A percentile compares a stretch with the other conserved stretches of the same genome.
phyloP scores from a whole-genome alignment of 2,113 vertebrate species.

The Tiliqua scincoides region DNA sequence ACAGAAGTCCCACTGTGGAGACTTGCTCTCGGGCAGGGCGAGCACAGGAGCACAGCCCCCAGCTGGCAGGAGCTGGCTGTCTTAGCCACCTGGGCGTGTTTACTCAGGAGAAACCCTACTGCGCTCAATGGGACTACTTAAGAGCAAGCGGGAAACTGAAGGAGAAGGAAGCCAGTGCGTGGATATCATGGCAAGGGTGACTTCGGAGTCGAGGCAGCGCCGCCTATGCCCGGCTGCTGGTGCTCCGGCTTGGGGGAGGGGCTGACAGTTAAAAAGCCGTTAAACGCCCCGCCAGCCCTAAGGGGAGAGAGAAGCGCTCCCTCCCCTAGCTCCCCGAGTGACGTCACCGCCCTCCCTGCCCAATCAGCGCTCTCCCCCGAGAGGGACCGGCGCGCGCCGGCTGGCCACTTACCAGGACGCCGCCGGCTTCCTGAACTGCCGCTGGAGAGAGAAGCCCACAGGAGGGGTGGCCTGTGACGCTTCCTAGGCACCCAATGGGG shows the following conservation, averaged over 20 bases:
- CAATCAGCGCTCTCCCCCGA: not conserved
- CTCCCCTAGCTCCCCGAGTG: not conserved
- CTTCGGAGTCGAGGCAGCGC: not conserved
- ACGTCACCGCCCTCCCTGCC: too few species aligned
- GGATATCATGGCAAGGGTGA: not conserved
- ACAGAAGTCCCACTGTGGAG: too few species aligned
- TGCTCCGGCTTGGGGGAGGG: not conserved
- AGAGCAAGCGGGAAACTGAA: not conserved
- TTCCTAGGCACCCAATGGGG: not conserved
- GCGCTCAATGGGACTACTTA: not conserved
- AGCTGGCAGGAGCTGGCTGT: not conserved
- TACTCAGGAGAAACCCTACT: not conserved
- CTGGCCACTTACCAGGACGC: not conserved
- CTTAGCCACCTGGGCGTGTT: not conserved
- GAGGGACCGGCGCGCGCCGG: not conserved
- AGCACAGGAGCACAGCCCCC: too few species aligned
- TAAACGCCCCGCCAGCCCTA: not conserved
- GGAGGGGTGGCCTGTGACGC: not conserved
- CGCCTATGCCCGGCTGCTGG: too few species aligned
- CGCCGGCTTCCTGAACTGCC: not conserved
- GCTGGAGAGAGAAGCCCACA: rapidly evolving
- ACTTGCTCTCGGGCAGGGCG: not conserved
- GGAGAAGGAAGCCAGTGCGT: not conserved
- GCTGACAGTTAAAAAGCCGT: not conserved
- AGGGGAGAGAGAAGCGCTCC: too few species aligned